Conservation (phyloP, 2,113 vertebrate species). For the Lutjanus erythropterus region DNA sequence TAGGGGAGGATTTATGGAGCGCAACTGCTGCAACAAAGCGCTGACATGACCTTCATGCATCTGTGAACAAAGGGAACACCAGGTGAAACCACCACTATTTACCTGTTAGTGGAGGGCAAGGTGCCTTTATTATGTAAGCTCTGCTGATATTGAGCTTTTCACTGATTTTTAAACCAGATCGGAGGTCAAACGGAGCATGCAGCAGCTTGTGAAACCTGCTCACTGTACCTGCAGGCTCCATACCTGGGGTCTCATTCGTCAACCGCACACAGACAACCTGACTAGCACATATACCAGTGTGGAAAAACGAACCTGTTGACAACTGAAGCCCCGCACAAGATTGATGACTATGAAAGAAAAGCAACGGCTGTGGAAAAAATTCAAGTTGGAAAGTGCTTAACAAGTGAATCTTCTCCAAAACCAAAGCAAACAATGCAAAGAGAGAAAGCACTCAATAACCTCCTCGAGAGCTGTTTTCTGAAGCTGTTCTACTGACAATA, state of each 20-base stretch:
- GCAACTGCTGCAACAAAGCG: constrained; percentile 27
- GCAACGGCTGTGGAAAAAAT: constrained; percentile 45
- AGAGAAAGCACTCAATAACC: constrained; percentile 20
- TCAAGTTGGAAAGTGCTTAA: constrained; percentile 51
- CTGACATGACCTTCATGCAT: constrained; percentile 51
- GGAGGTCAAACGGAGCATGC: constrained; percentile 46
- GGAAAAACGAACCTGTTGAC: constrained; percentile 62
- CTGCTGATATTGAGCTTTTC: constrained; percentile 56
- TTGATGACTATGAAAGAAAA: constrained; percentile 50
- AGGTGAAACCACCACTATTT: constrained; percentile 69
- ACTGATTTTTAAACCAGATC: constrained; percentile 58
- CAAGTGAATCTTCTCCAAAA: constrained; percentile 33
- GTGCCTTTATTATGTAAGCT: constrained; percentile 35
- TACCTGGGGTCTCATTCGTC: constrained; percentile 66
- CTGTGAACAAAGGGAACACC: constrained; percentile 36
- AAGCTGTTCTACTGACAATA: constrained; percentile 37
- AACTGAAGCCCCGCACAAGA: constrained; percentile 50
- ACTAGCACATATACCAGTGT: constrained; percentile 29
- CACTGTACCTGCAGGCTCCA: constrained; percentile 60
- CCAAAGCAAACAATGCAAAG: constrained; percentile 31
- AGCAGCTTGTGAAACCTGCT: constrained; percentile 54
- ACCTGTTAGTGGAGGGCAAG: constrained; percentile 25
- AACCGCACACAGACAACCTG: constrained; percentile 21
- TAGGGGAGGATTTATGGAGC: constrained; percentile 1
- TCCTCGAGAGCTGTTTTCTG: constrained; percentile 18